Conservation (phyloP, 2,888 invertebrate genomes). For the Ormia ochracea region DNA sequence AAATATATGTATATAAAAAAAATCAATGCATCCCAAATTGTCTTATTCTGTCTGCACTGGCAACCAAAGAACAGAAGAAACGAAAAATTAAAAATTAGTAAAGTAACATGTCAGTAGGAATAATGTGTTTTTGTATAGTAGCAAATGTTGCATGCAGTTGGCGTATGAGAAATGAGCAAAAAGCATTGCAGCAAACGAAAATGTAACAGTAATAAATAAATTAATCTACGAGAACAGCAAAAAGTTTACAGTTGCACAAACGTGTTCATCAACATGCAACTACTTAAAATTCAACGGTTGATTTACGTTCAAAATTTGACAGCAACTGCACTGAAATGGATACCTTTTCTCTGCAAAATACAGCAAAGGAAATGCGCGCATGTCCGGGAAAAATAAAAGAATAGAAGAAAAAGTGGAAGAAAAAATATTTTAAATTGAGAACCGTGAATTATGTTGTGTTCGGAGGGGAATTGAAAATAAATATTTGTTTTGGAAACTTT, state of each 20-base stretch:
- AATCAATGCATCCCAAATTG: conserved; percentile 22
- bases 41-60: not conserved
- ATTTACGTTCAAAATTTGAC: conserved; percentile 46
- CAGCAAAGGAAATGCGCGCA: not conserved
- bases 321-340: conserved; percentile 24
- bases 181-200: not conserved
- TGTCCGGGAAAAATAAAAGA: not conserved
- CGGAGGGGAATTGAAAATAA: not conserved
- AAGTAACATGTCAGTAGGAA: conserved; percentile 34
- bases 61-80: not conserved
- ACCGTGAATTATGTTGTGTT: conserved; percentile 27
- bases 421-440: conserved; percentile 26
- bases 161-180: conserved; percentile 20
- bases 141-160: conserved; percentile 41
- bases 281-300: conserved; percentile 47
- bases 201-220: not conserved
- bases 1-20: conserved; percentile 5
- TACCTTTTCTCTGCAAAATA: not conserved
- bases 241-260: not conserved
- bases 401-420: not conserved
- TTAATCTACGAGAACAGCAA: not conserved
- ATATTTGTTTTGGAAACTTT: conserved; percentile 5
- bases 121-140: conserved; percentile 29
- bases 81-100: conserved; percentile 33
- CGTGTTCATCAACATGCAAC: not conserved